phyloP scores from a whole-genome alignment of 2,113 vertebrate species.

The Chunga burmeisteri region DNA sequence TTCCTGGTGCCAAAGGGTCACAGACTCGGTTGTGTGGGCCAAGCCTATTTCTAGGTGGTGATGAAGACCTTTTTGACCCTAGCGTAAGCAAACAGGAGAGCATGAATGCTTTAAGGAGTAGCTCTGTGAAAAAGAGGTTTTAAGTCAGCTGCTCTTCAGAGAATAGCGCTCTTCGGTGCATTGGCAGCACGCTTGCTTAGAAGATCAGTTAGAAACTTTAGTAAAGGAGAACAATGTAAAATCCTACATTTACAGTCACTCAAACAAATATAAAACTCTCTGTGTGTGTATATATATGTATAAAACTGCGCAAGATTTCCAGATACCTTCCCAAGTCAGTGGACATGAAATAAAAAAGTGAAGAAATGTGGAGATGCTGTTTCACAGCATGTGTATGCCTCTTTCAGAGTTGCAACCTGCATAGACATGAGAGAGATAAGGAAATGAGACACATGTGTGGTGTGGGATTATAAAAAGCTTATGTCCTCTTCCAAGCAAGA shows the following conservation, averaged over 20 bases:
- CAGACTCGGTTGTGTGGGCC: neutral
- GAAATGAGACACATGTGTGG: fast-evolving
- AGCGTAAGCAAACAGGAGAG: neutral
- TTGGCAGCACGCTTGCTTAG: neutral
- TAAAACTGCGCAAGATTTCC: neutral
- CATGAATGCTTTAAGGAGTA: neutral
- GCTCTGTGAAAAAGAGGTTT: neutral
- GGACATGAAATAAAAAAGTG: neutral
- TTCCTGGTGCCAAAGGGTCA: neutral
- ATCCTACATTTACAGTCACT: neutral
- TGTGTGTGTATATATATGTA: neutral
- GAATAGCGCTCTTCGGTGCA: neutral
- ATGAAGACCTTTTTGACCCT: neutral
- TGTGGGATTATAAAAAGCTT: neutral
- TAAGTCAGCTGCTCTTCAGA: neutral
- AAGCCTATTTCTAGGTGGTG: neutral
- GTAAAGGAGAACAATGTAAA: neutral
- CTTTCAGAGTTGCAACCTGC: neutral
- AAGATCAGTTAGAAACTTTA: neutral
- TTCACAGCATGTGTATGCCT: neutral
- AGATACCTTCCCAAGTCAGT: neutral
- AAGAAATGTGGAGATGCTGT: neutral
- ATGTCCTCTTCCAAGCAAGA: neutral
- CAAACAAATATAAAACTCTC: neutral
- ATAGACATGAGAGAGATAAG: neutral